A percentile compares a stretch with the other conserved stretches of the same genome.
Evolutionary conservation across 2,113 vertebrate genomes (phyloP).

Genomic region (Dasyprocta punctata): DNA sequence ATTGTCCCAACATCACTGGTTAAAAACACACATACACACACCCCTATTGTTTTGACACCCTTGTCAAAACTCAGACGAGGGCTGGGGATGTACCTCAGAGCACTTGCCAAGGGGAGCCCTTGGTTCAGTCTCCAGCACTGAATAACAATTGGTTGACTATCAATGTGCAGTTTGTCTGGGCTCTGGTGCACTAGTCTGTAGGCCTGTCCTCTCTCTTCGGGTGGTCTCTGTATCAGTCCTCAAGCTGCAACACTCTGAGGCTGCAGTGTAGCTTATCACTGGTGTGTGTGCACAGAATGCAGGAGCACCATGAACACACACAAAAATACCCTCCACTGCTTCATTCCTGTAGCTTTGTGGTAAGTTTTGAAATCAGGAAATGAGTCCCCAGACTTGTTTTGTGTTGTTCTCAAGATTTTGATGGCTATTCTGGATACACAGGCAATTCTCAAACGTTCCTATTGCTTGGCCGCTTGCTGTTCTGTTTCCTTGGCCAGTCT

Average conservation of each 20-base stretch:
- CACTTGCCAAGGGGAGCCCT: background rate
- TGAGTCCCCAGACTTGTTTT: background rate
- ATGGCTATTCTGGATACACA: background rate
- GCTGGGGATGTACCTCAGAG: background rate
- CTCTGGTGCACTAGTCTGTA: background rate
- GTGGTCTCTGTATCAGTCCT: background rate
- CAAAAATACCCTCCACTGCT: background rate
- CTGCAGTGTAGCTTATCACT: background rate
- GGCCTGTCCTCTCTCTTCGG: background rate
- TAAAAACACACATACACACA: background rate
- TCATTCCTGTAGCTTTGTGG: background rate
- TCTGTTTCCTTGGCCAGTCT: background rate
- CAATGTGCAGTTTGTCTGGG: background rate
- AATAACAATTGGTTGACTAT: background rate
- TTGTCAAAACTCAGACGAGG: background rate
- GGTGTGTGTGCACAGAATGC: background rate
- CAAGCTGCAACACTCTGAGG: background rate
- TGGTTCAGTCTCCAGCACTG: background rate
- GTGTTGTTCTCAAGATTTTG: background rate
- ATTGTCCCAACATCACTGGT: background rate
- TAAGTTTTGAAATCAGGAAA: slow-evolving; percentile 34
- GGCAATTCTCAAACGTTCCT: background rate
- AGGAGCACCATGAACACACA: background rate
- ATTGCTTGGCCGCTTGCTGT: background rate
- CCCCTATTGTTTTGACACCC: background rate